Conservation (phyloP, 35 echinoderm and acorn worm species). For the Patiria miniata region DNA sequence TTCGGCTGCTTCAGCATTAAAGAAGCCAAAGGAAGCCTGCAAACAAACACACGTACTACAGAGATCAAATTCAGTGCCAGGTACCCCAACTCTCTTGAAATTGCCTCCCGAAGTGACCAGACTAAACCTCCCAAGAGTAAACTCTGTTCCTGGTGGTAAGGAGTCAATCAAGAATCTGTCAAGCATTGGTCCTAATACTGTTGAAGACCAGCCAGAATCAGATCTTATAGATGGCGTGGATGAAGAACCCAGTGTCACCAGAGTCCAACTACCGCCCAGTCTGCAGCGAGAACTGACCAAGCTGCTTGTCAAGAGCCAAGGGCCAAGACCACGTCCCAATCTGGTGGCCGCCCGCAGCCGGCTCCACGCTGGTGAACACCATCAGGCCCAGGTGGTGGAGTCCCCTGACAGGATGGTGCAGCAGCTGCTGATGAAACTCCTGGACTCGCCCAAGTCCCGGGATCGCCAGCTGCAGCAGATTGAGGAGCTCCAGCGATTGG, state of each 20-base stretch:
- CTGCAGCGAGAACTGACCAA: conserved; percentile 13
- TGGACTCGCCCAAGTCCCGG: conserved; percentile 6
- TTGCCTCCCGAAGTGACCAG: conserved; percentile 2
- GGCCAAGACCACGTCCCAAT: conserved; percentile 13
- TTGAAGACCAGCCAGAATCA: neutral
- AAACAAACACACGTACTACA: too few relatives aligned
- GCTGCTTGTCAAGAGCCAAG: conserved; percentile 18
- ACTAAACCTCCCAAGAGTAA: neutral
- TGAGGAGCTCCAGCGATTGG: conserved; percentile 10
- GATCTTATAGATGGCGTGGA: neutral
- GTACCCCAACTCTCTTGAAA: neutral
- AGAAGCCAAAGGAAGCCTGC: too few relatives aligned
- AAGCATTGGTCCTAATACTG: neutral
- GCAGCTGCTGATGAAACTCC: conserved; percentile 12
- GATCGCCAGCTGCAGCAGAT: neutral
- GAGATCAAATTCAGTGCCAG: neutral
- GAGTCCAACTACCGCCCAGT: neutral
- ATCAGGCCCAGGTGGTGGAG: conserved; percentile 11
- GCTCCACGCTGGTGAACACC: conserved; percentile 7
- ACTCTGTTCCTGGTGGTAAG: neutral
- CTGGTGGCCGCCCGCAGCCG: conserved; percentile 35
- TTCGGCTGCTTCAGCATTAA: too few relatives aligned
- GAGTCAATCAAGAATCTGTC: neutral
- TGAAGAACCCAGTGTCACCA: conserved; percentile 20
- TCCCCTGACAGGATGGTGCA: conserved; percentile 8